Evolutionary conservation across 2,797 vertebrate genomes (phyloP).

Genomic region (Cossypha dichroa): DNA sequence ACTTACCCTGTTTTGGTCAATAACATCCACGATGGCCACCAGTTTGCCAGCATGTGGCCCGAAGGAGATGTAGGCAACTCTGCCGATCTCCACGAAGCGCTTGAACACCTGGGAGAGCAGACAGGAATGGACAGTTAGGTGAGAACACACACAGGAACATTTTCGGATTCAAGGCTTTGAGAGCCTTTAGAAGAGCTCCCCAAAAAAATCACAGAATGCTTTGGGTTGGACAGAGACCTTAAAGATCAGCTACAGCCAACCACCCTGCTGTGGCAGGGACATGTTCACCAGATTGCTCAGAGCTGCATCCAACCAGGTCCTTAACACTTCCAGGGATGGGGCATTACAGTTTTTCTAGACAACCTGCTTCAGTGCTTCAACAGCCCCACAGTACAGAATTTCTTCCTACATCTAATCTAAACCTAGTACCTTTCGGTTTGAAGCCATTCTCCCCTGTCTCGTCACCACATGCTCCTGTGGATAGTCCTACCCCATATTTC

Average conservation of each 20-base stretch:
- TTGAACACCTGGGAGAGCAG: constrained; percentile 88
- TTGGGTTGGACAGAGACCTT: no score
- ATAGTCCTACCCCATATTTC: not conserved
- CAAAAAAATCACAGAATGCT: not conserved
- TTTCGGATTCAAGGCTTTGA: not conserved
- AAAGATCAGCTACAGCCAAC: not conserved
- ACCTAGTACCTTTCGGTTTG: not conserved
- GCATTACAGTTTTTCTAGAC: not conserved
- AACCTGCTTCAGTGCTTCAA: not conserved
- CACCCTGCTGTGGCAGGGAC: fast-evolving
- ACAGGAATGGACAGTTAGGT: fast-evolving
- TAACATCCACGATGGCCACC: constrained; percentile 95
- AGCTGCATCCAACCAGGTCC: not conserved
- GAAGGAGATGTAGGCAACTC: constrained; percentile 92
- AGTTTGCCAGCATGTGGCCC: constrained; percentile 93
- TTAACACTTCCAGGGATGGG: not conserved
- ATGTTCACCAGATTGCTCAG: not conserved
- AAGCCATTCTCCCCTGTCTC: no score
- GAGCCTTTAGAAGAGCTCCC: fast-evolving
- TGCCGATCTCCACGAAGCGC: constrained; percentile 95
- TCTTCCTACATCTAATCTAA: not conserved
- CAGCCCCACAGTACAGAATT: no score
- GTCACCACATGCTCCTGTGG: not conserved
- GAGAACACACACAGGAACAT: fast-evolving
- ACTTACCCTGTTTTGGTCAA: constrained; percentile 94